Evolutionary conservation across 2,888 invertebrate species (phyloP).

Genomic region (Dasysyrphus albostriatus): DNA sequence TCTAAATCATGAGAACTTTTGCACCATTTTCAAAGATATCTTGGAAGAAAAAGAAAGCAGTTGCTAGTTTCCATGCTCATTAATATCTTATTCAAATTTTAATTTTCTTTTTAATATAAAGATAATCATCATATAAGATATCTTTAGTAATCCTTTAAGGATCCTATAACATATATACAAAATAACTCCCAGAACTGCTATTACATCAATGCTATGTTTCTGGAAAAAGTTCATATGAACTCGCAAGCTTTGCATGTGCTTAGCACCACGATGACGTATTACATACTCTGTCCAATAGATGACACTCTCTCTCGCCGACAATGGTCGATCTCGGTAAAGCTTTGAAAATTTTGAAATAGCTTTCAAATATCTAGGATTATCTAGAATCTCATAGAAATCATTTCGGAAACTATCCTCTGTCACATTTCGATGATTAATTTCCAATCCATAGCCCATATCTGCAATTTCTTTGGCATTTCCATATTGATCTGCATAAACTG

Average conservation of each 20-base stretch:
- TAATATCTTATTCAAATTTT: conserved; percentile 21
- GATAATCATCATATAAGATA: background rate
- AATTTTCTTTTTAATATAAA: conserved; percentile 17
- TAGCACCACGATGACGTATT: conserved; percentile 84
- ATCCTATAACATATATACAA: background rate
- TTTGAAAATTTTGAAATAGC: conserved; percentile 82
- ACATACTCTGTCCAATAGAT: conserved; percentile 85
- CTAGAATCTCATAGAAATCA: conserved; percentile 76
- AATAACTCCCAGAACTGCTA: conserved; percentile 42
- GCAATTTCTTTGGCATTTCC: conserved; percentile 75
- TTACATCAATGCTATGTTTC: conserved; percentile 84
- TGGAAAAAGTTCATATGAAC: conserved; percentile 83
- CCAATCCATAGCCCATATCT: conserved; percentile 77
- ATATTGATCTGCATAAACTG: conserved; percentile 79
- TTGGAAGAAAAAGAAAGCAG: too few relatives aligned
- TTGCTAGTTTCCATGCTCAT: too few relatives aligned
- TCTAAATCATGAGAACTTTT: too few relatives aligned
- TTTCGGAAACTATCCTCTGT: conserved; percentile 69
- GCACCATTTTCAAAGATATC: too few relatives aligned
- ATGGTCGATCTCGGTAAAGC: conserved; percentile 84
- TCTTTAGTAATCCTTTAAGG: background rate
- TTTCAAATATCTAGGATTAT: conserved; percentile 71
- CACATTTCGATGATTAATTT: conserved; percentile 69
- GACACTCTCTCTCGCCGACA: conserved; percentile 84
- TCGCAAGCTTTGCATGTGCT: conserved; percentile 84